Base-by-base conservation (phyloP, 2,888 invertebrate species). In the Cerceris ruficornis region DNA sequence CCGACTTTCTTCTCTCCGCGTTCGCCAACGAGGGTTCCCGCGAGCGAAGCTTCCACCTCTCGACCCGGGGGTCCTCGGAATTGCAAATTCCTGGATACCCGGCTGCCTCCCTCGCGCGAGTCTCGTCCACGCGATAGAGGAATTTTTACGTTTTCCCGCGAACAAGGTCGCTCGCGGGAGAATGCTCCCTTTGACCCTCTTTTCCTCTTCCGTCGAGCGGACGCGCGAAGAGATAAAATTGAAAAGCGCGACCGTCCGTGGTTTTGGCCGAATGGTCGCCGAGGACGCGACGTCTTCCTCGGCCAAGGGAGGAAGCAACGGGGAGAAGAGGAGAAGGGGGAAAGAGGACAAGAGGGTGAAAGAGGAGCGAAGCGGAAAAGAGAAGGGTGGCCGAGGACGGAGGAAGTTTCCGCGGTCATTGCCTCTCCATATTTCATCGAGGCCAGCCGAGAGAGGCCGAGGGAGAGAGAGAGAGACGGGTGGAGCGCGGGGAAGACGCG, bases 361-460 rank as follows among this genome's bases (percentile, higher is more conserved):
- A 50, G n/a, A 7, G n/a, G n/a, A 50, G n/a, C 6, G 2, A 6
- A 46, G 46, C 11, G 1, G 6, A 50, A 50, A 28, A 28, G 28
- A 50, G 50, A 13, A n/a, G n/a, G 46, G 13, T 50, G 13, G 9
- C n/a, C 6, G 46, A 46, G 50, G 50, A 11, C 14, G 17, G 14
- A 17, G 46, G 46, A 58, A 65, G 41, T 54, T 39, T 54, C 9
- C 39, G 42, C 43, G 74, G 69, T 71, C 46, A 41, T 28, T 28
- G 41, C 15, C 52, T 54, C 65, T 66, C 59, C 15, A 66, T 57
- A 66, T 75, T 72, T 72, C 43, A 61, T 60, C 15, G 66, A n/a
- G 11, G 60, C 49, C 17, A 43, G 28, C 28, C n/a, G 15, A 42
- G 57, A 39, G 28, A 7, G 39, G 14, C 8, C 7, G 9, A 5